Percentiles rank a stretch among this genome's conserved stretches.
Evolutionary conservation across 2,888 invertebrate genomes (phyloP).

Genomic region (Macaria liturata): DNA sequence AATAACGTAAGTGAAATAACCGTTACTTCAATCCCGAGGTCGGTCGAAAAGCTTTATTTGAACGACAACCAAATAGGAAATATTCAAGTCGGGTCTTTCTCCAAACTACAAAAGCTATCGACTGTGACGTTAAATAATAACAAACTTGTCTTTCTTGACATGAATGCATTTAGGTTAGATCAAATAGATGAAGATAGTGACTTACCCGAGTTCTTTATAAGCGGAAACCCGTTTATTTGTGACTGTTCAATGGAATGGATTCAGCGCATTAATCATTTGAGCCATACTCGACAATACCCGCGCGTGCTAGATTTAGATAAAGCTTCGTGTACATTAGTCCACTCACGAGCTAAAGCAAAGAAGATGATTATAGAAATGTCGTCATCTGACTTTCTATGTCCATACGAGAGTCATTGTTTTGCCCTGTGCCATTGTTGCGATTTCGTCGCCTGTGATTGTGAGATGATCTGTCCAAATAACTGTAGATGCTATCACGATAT

Average conservation of each 20-base stretch:
- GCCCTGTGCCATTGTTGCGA: constrained; percentile 95
- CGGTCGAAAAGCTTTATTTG: constrained; percentile 87
- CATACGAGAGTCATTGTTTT: constrained; percentile 92
- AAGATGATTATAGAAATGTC: constrained; percentile 88
- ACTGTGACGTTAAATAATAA: constrained; percentile 90
- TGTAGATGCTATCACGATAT: constrained; percentile 94
- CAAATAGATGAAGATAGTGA: constrained; percentile 87
- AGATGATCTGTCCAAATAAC: constrained; percentile 94
- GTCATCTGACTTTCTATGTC: constrained; percentile 91
- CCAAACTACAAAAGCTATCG: constrained; percentile 86
- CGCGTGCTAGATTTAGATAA: constrained; percentile 91
- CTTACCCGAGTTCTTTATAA: constrained; percentile 91
- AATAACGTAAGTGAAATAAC: constrained; percentile 87
- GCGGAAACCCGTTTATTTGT: constrained; percentile 92
- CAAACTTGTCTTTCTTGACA: constrained; percentile 87
- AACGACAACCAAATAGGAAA: constrained; percentile 88
- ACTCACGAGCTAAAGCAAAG: constrained; percentile 86
- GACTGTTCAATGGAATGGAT: constrained; percentile 95
- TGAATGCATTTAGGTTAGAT: constrained; percentile 88
- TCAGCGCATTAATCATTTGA: constrained; percentile 90
- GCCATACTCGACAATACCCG: constrained; percentile 89
- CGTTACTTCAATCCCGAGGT: constrained; percentile 87
- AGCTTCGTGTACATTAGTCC: constrained; percentile 89
- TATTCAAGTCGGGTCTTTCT: constrained; percentile 88
- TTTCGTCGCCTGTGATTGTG: constrained; percentile 94